Evolutionary conservation across 2,888 invertebrate species (phyloP), one percentile per base, ranked within the genome.

Genomic region (Catocala fraxini): DNA sequence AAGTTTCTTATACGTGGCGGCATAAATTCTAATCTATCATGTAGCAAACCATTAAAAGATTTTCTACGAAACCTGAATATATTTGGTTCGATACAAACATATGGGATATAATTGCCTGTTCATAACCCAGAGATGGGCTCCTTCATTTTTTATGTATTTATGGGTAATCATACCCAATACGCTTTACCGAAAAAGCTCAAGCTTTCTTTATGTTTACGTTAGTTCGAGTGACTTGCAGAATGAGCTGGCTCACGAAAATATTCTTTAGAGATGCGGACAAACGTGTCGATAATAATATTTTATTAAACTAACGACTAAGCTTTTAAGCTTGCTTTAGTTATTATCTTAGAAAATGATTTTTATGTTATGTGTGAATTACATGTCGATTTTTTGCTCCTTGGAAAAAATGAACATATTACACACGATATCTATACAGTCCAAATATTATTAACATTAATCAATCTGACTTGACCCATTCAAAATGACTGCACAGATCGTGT

Each of bases 61-160:
- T 56, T 41, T 25, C 25, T 25, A 3, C 3, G 45, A 13, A 46
- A 49, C 35, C 41, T 41, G 57, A 74, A 71, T 75, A 59, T 41
- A 66, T 61, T 70, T 63, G 13, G 11, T 52, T 64, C 46, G 54
- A 64, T 60, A 25, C 33, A 54, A 48, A 55, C 55, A 13, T 39
- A 54, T 56, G 56, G 42, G 42, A 68, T 53, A 71, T 79, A 76
- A 76, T 79, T 76, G 79, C 59, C 63, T 73, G 65, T 65, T 67
- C 77, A 66, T 78, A 76, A 63, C 57, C 51, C 62, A 62, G 49
- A 51, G 43, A 55, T 39, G 56, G 54, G 42, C 58, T 47, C 41
- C 56, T 79, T 79, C 71, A 77, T 76, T 76, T 79, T 79, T 76
- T 76, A 76, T 76, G 71, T 73, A 79, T 79, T 76, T 76, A 76